Evolutionary conservation across 1,140 invertebrate genomes (phyloP).

Genomic region (Armadillidium nasatum): DNA sequence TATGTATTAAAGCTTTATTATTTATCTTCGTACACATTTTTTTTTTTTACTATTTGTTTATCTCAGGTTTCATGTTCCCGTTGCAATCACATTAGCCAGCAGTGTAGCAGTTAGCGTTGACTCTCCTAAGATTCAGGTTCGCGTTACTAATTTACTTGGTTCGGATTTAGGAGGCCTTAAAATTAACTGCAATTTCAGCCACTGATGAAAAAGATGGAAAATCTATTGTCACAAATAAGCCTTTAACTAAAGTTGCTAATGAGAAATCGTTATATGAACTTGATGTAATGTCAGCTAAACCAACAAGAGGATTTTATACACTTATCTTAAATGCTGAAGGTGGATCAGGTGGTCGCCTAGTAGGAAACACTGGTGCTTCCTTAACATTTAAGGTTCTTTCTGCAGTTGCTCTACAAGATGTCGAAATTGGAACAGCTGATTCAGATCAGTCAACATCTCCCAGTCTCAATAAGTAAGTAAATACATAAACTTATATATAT

Average conservation of each 20-base stretch:
- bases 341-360: slow-evolving; percentile 54
- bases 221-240: slow-evolving; percentile 66
- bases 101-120: slow-evolving; percentile 62
- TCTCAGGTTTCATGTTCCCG: slow-evolving; percentile 59
- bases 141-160: slow-evolving; percentile 72
- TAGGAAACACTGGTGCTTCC: slow-evolving; percentile 57
- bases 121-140: slow-evolving; percentile 49
- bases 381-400: slow-evolving; percentile 61
- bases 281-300: slow-evolving; percentile 72
- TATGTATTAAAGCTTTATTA: too few species aligned
- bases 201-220: slow-evolving; percentile 67
- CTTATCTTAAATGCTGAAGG: slow-evolving; percentile 66
- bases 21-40: too few species aligned
- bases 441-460: slow-evolving; percentile 75
- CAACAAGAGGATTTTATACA: slow-evolving; percentile 76
- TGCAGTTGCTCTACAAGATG: slow-evolving; percentile 63
- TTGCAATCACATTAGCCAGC: slow-evolving; percentile 71
- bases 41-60: too few species aligned
- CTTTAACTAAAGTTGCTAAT: slow-evolving; percentile 53
- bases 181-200: slow-evolving; percentile 69
- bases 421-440: slow-evolving; percentile 76
- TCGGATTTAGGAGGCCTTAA: slow-evolving; percentile 61
- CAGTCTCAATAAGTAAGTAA: slow-evolving; percentile 63
- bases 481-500: background rate
- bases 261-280: slow-evolving; percentile 68